A percentile compares a stretch with the other conserved stretches of the same genome.
Evolutionary conservation across 2,797 vertebrate genomes (phyloP).

Genomic region (Bovichtus diacanthus): DNA sequence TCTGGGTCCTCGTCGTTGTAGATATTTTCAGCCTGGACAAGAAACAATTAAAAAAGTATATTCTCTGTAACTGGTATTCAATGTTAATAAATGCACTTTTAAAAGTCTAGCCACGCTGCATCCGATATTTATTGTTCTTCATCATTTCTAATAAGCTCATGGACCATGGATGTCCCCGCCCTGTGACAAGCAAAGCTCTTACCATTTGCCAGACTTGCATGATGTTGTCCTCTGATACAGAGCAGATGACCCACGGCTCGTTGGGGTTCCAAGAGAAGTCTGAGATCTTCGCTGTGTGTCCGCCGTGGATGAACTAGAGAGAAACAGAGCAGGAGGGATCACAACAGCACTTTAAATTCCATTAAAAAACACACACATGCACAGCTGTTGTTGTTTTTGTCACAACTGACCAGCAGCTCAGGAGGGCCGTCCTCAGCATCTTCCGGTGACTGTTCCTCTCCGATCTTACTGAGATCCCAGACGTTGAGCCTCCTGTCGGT

Average conservation of each 20-base stretch:
- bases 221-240: slow-evolving; percentile 97
- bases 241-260: slow-evolving; percentile 97
- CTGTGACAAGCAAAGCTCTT: slow-evolving; percentile 30
- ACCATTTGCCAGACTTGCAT: slow-evolving; percentile 98
- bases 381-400: neutral
- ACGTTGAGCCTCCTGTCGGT: slow-evolving; percentile 97
- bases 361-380: neutral
- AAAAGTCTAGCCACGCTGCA: neutral
- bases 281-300: slow-evolving; percentile 96
- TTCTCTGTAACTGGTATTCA: neutral
- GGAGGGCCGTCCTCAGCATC: slow-evolving; percentile 98
- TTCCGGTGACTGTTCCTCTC: slow-evolving; percentile 97
- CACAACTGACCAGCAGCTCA: slow-evolving; percentile 91
- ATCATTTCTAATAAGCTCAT: neutral
- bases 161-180: no score
- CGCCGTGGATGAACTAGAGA: slow-evolving; percentile 94
- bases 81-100: slow-evolving; percentile 41
- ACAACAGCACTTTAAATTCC: neutral
- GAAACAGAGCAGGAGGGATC: neutral
- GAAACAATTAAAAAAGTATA: neutral
- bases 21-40: slow-evolving; percentile 95
- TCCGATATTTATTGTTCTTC: neutral
- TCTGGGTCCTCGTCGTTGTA: slow-evolving; percentile 98
- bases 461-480: slow-evolving; percentile 99
- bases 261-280: slow-evolving; percentile 98